These are phyloP conservation scores for Heterotilapia buettikoferi DNA, from an alignment of 2,113 vertebrate genomes.

Conservation along the genomic window DNA sequence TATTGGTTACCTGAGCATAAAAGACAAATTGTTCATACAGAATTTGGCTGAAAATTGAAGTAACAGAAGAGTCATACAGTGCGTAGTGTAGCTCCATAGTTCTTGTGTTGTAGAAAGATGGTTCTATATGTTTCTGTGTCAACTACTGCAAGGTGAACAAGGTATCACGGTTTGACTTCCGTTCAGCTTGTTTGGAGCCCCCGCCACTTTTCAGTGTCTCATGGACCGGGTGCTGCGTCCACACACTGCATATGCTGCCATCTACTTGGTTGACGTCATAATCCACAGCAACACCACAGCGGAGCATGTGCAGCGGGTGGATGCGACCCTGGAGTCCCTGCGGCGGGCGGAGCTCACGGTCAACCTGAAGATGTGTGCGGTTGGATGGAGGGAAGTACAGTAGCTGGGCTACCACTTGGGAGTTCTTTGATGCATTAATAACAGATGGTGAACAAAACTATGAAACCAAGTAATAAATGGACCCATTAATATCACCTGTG, in stretches of 20 bases:
- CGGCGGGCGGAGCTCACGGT: neutral
- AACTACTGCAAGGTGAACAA: neutral
- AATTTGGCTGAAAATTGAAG: neutral
- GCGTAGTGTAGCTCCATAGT: neutral
- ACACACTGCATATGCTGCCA: neutral
- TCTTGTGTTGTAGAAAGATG: neutral
- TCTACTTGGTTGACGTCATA: neutral
- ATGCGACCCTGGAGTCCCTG: neutral
- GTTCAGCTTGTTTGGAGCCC: neutral
- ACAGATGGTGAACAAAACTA: neutral
- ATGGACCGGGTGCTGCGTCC: neutral
- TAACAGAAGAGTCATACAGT: neutral
- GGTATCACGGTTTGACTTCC: rapidly evolving
- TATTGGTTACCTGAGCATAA: neutral
- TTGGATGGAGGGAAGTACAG: neutral
- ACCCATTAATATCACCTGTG: neutral
- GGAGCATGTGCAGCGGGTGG: neutral
- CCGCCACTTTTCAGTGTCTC: neutral
- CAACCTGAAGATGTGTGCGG: neutral
- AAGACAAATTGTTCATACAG: neutral
- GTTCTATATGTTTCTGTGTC: neutral
- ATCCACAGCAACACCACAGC: neutral
- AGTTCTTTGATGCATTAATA: neutral
- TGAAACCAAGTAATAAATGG: neutral
- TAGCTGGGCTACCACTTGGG: neutral